A percentile compares a stretch with the other conserved stretches of the same genome.
Conservation (phyloP, 2,888 invertebrate genomes). For the Polymixis lichenea region DNA sequence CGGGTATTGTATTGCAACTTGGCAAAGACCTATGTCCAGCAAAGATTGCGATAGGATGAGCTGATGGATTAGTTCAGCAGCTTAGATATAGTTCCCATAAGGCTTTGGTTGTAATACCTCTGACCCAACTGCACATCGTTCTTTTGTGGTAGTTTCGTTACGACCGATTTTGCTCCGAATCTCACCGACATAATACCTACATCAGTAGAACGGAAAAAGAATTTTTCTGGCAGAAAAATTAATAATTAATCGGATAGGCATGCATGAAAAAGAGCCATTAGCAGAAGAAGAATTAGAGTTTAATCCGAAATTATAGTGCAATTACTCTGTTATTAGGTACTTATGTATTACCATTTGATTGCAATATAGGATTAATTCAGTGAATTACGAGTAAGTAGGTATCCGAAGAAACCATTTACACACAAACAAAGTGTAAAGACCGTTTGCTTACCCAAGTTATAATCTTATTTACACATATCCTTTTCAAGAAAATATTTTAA, state of each 20-base stretch:
- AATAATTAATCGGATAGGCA: background rate
- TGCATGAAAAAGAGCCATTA: background rate
- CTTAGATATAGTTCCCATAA: background rate
- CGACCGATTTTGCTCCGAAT: background rate
- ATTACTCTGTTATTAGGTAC: background rate
- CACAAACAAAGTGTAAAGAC: background rate
- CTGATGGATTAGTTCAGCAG: conserved; percentile 12
- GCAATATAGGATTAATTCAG: background rate
- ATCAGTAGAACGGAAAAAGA: background rate
- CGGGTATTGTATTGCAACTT: background rate
- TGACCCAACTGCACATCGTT: background rate
- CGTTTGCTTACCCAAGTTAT: conserved; percentile 1
- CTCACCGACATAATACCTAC: no score
- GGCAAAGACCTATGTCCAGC: background rate
- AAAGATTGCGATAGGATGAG: background rate
- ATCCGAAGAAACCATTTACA: no score
- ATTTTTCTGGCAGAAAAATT: background rate
- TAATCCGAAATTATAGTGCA: background rate
- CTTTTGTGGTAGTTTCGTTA: background rate
- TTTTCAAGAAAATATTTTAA: conserved; percentile 35
- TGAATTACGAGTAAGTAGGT: no score
- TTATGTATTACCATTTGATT: no score
- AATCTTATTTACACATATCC: conserved; percentile 15
- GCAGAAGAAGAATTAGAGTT: background rate
- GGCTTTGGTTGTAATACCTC: background rate